These are phyloP conservation scores for Sisyra nigra DNA, from an alignment of 2,888 invertebrate species.

Conservation along the genomic window DNA sequence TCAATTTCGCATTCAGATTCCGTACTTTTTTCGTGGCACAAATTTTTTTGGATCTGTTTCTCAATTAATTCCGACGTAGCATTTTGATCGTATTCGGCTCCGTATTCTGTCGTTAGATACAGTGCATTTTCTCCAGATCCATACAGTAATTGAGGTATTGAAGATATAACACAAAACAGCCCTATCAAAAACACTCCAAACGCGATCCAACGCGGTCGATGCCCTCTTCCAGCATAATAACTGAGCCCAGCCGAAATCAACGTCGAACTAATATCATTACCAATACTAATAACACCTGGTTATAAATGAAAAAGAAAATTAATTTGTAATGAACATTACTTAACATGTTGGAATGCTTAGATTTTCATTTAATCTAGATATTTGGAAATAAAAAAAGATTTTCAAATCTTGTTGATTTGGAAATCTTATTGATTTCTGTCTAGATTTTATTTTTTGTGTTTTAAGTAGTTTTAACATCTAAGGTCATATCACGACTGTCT, in stretches of 20 bases:
- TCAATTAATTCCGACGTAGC: conserved; percentile 28
- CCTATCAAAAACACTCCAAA: conserved; percentile 41
- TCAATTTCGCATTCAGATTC: conserved; percentile 20
- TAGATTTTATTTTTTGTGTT: no score
- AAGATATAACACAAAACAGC: conserved; percentile 46
- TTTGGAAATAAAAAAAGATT: neutral
- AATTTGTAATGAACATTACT: neutral
- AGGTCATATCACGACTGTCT: no score
- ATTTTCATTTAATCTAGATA: neutral
- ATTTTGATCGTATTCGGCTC: conserved; percentile 28
- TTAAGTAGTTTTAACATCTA: no score
- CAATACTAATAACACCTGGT: conserved; percentile 53
- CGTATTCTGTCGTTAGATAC: conserved; percentile 40
- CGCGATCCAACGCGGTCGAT: conserved; percentile 58
- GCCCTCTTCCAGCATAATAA: conserved; percentile 53
- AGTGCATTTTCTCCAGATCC: conserved; percentile 51
- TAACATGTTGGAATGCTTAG: neutral
- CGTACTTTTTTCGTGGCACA: conserved; percentile 29
- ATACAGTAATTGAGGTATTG: conserved; percentile 49
- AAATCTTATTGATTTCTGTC: neutral
- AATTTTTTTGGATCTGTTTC: conserved; percentile 33
- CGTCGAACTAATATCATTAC: conserved; percentile 57
- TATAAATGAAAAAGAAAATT: no score
- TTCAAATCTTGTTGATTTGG: neutral
- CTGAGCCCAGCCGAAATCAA: conserved; percentile 47